Evolutionary conservation across 1,140 invertebrate species (phyloP).

Genomic region (Drosophila lacteicornis): DNA sequence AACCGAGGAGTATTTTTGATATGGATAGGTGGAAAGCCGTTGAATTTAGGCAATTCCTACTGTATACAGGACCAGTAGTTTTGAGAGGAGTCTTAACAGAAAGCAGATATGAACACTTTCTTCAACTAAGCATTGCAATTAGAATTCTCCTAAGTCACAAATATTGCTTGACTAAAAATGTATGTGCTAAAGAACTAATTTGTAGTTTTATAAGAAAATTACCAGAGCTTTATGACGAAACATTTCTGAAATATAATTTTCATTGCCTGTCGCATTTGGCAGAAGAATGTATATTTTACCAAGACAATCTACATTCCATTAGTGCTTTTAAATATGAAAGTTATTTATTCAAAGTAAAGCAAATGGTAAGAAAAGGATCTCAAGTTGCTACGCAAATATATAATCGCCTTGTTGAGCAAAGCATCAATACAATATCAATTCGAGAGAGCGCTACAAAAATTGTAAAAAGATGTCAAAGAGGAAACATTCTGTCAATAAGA

Average conservation of each 20-base stretch:
- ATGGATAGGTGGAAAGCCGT: conserved; percentile 21
- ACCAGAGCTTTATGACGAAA: conserved; percentile 25
- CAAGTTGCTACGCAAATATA: conserved; percentile 22
- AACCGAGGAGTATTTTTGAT: conserved; percentile 13
- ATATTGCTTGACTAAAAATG: conserved; percentile 13
- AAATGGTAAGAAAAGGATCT: conserved; percentile 24
- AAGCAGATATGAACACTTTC: not conserved
- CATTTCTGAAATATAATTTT: conserved; percentile 36
- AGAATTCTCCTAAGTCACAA: not conserved
- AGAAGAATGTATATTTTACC: conserved; percentile 15
- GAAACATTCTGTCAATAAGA: too few relatives aligned
- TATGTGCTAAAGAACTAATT: conserved; percentile 17
- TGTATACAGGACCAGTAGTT: too few relatives aligned
- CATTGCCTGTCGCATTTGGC: conserved; percentile 28
- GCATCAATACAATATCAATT: conserved; percentile 4
- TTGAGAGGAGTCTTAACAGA: too few relatives aligned
- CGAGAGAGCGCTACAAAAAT: too few relatives aligned
- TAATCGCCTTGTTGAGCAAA: conserved; percentile 21
- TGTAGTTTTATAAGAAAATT: conserved; percentile 25
- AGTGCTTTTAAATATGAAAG: conserved; percentile 37
- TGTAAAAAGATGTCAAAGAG: too few relatives aligned
- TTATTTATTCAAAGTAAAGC: conserved; percentile 28
- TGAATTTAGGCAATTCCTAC: conserved; percentile 1
- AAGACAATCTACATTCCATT: conserved; percentile 11
- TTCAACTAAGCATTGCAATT: not conserved